A percentile compares a stretch with the other conserved stretches of the same genome.
Conservation (phyloP, 2,888 invertebrate genomes). For the Mongoloraphidia duomilia region DNA sequence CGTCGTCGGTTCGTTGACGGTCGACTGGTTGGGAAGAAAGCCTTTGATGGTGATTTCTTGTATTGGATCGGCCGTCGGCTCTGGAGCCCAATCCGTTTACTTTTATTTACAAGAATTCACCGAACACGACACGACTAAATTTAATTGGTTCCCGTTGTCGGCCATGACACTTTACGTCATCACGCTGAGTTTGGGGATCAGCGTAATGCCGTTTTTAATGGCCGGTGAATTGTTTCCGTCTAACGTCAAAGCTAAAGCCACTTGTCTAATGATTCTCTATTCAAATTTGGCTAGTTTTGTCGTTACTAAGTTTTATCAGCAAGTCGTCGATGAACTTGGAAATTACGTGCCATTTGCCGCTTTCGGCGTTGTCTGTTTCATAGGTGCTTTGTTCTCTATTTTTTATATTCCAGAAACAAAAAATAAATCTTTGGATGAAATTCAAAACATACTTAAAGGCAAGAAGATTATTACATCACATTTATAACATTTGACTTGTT, state of each 20-base stretch:
- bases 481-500: no score
- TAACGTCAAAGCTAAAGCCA: conserved; percentile 28
- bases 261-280: conserved; percentile 26
- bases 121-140: conserved; percentile 22
- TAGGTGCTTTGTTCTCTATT: conserved; percentile 25
- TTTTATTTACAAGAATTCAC: conserved; percentile 21
- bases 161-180: conserved; percentile 4
- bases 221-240: conserved; percentile 30
- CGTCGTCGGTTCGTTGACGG: conserved; percentile 17
- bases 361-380: conserved; percentile 24
- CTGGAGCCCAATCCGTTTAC: conserved; percentile 16
- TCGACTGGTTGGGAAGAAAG: conserved; percentile 25
- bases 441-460: conserved; percentile 27
- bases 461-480: no score
- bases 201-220: conserved; percentile 28
- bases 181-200: conserved; percentile 21
- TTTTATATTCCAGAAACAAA: conserved; percentile 29
- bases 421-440: conserved; percentile 28
- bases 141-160: conserved; percentile 9
- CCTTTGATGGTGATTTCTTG: conserved; percentile 25
- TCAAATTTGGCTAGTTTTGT: conserved; percentile 27
- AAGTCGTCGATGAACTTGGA: conserved; percentile 24
- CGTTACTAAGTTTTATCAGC: conserved; percentile 29
- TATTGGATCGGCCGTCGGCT: conserved; percentile 21
- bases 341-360: conserved; percentile 27